Percentiles rank a stretch among this genome's conserved stretches.
These are phyloP conservation scores for Ips nitidus DNA, from an alignment of 1,140 invertebrate species.

Conservation along the genomic window DNA sequence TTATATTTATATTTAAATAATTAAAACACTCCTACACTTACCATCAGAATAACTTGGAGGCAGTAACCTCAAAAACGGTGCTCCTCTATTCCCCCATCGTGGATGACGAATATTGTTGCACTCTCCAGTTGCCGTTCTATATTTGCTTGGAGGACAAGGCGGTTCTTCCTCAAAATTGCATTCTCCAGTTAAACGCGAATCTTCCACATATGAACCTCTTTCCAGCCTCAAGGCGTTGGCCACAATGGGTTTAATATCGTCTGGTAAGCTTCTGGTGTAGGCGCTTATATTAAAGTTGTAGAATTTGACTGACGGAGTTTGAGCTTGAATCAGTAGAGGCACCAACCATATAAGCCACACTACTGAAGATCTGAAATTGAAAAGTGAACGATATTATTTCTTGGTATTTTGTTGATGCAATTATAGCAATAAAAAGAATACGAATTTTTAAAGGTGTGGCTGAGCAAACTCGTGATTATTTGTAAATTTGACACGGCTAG, in stretches of 20 bases:
- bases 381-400: not conserved
- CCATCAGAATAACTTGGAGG: conserved; percentile 83
- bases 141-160: conserved; percentile 72
- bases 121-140: conserved; percentile 80
- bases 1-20: not conserved
- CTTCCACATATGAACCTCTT: conserved; percentile 4
- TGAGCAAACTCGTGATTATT: not conserved
- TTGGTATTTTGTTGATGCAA: not conserved
- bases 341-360: conserved; percentile 23
- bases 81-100: conserved; percentile 83
- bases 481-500: not conserved
- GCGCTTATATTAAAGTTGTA: conserved; percentile 38
- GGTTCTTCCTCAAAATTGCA: conserved; percentile 22
- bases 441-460: too few species aligned
- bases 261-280: conserved; percentile 43
- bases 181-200: conserved; percentile 4
- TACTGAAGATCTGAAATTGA: conserved; percentile 16
- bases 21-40: conserved; percentile 51
- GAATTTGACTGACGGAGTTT: conserved; percentile 6
- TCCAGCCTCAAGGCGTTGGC: conserved; percentile 40
- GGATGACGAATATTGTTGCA: conserved; percentile 94
- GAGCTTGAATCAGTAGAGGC: conserved; percentile 8
- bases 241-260: conserved; percentile 42
- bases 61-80: conserved; percentile 78
- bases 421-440: too few species aligned